Conservation (phyloP, 2,888 invertebrate genomes). For the Hetaerina titia region DNA sequence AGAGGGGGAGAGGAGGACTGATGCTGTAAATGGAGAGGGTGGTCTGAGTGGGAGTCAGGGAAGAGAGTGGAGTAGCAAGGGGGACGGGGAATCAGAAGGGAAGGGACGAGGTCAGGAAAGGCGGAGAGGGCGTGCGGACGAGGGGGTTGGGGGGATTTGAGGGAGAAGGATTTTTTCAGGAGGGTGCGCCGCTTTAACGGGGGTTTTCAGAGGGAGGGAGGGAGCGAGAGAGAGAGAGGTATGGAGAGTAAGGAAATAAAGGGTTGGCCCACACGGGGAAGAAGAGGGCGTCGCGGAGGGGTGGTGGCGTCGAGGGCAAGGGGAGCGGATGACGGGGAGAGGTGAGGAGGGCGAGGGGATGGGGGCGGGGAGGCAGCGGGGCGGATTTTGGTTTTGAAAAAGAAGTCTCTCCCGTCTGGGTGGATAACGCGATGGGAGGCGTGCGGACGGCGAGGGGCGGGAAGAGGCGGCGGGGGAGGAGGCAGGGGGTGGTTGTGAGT, state of each 20-base stretch:
- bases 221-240: neutral
- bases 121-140: neutral
- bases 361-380: neutral
- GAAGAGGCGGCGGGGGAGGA: neutral
- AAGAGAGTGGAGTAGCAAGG: neutral
- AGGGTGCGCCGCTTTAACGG: neutral
- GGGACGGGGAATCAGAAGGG: neutral
- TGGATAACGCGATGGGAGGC: slow-evolving; percentile 4
- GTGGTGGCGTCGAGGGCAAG: neutral
- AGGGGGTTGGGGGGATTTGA: neutral
- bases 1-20: neutral
- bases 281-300: neutral
- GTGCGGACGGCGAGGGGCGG: neutral
- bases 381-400: slow-evolving; percentile 50
- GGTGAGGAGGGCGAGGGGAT: neutral
- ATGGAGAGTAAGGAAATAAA: neutral
- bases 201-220: neutral
- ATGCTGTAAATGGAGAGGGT: slow-evolving; percentile 21
- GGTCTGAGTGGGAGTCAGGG: neutral
- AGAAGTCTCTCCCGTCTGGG: slow-evolving; percentile 39
- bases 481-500: neutral
- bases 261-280: neutral
- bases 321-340: neutral
- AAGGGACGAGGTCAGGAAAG: neutral
- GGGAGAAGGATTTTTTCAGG: neutral